Conservation (phyloP, 2,797 vertebrate genomes). For the Schizopygopsis malacanthus region DNA sequence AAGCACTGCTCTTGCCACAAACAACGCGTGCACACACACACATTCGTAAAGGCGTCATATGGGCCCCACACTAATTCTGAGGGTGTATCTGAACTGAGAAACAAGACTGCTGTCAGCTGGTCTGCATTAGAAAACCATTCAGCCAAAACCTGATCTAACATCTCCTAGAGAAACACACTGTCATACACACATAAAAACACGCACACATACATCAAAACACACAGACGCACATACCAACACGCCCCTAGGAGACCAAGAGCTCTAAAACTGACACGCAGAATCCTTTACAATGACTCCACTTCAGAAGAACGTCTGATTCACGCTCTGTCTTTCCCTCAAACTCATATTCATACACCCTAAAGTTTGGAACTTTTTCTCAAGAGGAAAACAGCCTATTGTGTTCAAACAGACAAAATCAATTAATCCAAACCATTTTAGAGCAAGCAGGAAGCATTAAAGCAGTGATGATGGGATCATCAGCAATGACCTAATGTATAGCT, state of each 20-base stretch:
- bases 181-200: slow-evolving; percentile 42
- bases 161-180: slow-evolving; percentile 59
- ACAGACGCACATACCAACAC: slow-evolving; percentile 37
- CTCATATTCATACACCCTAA: slow-evolving; percentile 6
- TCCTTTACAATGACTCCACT: slow-evolving; percentile 46
- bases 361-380: neutral
- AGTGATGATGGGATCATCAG: slow-evolving; percentile 58
- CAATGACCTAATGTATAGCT: slow-evolving; percentile 36
- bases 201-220: slow-evolving; percentile 38
- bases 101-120: slow-evolving; percentile 54
- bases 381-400: slow-evolving; percentile 13
- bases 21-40: slow-evolving; percentile 17
- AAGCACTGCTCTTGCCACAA: slow-evolving; percentile 38
- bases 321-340: neutral
- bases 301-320: slow-evolving; percentile 32
- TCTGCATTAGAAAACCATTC: slow-evolving; percentile 54
- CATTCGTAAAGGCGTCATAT: slow-evolving; percentile 3
- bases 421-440: neutral
- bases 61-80: slow-evolving; percentile 28
- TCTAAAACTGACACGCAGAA: slow-evolving; percentile 33
- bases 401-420: slow-evolving; percentile 9
- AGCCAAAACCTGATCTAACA: slow-evolving; percentile 70
- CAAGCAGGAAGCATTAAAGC: slow-evolving; percentile 26
- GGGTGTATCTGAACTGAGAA: slow-evolving; percentile 36
- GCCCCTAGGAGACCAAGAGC: slow-evolving; percentile 27